These are phyloP conservation scores for Hypolimnas misippus DNA, from an alignment of 2,888 invertebrate genomes.

Conservation along the genomic window DNA sequence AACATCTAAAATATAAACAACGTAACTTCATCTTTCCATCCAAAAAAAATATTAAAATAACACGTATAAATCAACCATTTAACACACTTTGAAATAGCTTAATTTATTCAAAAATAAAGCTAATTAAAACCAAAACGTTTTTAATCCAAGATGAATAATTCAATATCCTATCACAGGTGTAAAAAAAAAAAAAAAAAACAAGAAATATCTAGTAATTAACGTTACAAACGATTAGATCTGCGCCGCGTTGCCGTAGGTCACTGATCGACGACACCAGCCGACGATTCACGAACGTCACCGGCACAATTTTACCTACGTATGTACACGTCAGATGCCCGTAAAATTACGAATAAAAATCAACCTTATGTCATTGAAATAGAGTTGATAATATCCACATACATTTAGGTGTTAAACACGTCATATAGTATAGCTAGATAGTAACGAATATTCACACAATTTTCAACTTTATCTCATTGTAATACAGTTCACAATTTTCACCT, in stretches of 20 bases:
- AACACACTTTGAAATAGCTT: no score
- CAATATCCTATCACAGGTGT: slow-evolving; percentile 12
- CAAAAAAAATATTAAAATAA: no score
- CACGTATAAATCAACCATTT: no score
- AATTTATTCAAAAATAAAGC: no score
- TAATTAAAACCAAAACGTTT: background rate
- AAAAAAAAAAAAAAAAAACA: slow-evolving; percentile 10
- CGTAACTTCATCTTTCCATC: no score
- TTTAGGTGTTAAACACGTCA: no score
- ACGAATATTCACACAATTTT: no score
- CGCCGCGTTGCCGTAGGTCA: slow-evolving; percentile 65
- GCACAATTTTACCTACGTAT: slow-evolving; percentile 21
- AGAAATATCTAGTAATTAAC: slow-evolving; percentile 25
- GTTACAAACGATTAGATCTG: slow-evolving; percentile 37
- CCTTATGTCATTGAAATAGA: background rate
- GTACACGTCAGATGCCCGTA: slow-evolving; percentile 14
- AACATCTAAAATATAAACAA: no score
- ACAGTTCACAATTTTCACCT: background rate
- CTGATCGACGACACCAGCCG: slow-evolving; percentile 51
- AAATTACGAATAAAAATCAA: slow-evolving; percentile 2
- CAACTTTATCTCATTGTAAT: background rate
- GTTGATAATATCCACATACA: no score
- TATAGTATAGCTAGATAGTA: no score
- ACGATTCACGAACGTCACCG: slow-evolving; percentile 48
- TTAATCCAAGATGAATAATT: background rate